Base-by-base conservation (phyloP, 1,140 invertebrate species). In the Lepidurus packardi region DNA sequence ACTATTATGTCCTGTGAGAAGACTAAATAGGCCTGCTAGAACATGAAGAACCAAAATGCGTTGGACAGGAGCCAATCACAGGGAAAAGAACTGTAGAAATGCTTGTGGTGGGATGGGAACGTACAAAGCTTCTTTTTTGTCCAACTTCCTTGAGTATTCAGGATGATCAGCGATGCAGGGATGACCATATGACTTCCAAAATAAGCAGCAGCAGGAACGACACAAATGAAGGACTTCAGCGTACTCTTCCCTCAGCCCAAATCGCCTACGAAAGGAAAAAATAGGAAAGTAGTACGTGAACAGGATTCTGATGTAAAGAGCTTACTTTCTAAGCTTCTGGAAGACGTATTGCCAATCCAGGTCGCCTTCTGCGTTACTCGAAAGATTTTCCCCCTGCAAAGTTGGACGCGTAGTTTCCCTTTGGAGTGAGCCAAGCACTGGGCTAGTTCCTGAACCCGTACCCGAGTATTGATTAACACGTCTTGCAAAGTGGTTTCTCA, bases 161-260 rank as follows among this genome's bases (percentile, higher is more conserved):
- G 91, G 92, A 82, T 91, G 91, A 83, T 94, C 92, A 5, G 92
- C 92, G 80, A 95, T 93, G 84, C 94, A 96, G 0, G 94, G 94
- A 85, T 96, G 94, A 0, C 94, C 94, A 73, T 93, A 88, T 1
- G 92, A 94, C 81, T 96, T 91, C 97, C 97, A 99, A 84, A 98
- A 98, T 45, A 99, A 89, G 84, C 95, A 97, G 82, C 96, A 92
- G 85, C 97, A 99, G 84, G 96, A 94, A 79, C 93, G 90, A 85
- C 97, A 99, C 73, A 98, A 87, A 73, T 95, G 94, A 80, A 99
- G 88, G 84, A 95, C 95, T 86, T 99, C 97, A 1, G 96, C 94
- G 85, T 94, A 99, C 80, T 97, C 93, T 86, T 98, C 96, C 80
- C 92, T 90, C 24, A 96, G 87, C 24, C 96, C 96, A 85, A 93